phyloP scores from a whole-genome alignment of 1,140 invertebrate genomes.

The Oedothorax gibbosus region DNA sequence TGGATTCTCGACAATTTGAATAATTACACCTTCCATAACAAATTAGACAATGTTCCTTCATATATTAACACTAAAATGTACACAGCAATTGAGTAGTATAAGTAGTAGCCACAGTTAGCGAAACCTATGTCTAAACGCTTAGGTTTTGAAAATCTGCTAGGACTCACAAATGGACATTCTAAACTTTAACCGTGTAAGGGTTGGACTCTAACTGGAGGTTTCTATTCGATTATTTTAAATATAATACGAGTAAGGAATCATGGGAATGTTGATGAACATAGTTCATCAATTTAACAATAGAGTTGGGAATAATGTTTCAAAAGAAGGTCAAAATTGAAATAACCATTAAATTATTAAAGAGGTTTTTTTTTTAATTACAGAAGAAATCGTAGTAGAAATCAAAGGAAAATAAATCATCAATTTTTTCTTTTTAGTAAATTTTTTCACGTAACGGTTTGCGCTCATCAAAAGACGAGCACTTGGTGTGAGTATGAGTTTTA shows the following conservation, averaged over 20 bases:
- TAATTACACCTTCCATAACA: not conserved
- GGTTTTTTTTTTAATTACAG: too few species aligned
- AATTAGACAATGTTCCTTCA: not conserved
- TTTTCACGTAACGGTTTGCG: too few species aligned
- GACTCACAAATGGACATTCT: not conserved
- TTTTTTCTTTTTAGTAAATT: too few species aligned
- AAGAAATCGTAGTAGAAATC: too few species aligned
- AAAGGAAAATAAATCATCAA: too few species aligned
- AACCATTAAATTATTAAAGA: too few species aligned
- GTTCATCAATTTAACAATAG: slow-evolving; percentile 2
- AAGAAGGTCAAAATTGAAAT: too few species aligned
- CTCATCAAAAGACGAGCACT: too few species aligned
- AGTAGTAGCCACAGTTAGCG: slow-evolving; percentile 54
- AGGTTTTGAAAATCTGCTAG: slow-evolving; percentile 35
- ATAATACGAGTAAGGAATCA: slow-evolving; percentile 27
- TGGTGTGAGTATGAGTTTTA: too few species aligned
- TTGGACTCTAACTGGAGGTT: slow-evolving; percentile 54
- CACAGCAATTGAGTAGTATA: slow-evolving; percentile 9
- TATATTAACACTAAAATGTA: not conserved
- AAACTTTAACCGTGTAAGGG: slow-evolving; percentile 23
- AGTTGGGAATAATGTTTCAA: not conserved
- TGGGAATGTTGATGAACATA: slow-evolving; percentile 15
- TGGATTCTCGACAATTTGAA: too few species aligned
- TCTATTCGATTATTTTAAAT: slow-evolving; percentile 28
- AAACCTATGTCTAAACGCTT: slow-evolving; percentile 22